Evolutionary conservation across 2,888 invertebrate genomes (phyloP), one percentile per base, ranked within the genome.

Genomic region (Drosophila quasianomalipes): DNA sequence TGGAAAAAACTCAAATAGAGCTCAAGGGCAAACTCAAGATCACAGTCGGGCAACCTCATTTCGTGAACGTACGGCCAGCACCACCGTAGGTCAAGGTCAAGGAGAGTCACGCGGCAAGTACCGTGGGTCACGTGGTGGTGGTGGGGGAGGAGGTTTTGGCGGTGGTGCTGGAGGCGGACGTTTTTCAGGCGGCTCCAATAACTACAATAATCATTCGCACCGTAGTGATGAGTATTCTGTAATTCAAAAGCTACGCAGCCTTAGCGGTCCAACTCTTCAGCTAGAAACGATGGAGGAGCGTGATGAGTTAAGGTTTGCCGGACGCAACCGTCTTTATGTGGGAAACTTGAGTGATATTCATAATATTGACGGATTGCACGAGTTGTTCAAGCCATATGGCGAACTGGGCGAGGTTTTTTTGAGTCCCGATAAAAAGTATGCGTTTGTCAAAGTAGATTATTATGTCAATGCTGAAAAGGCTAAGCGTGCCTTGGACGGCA

Each of bases 371-470:
- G 98, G 99, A 91, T 95, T 99, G 65, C 95, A 95, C 60, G 96
- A 96, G 72, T 92, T 99, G 92, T 99, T 99, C 93, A 95, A 96
- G 68, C 95, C 96, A 31, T 98, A 95, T 93, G 99, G 99, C 30
- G 99, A 99, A 94, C 95, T 97, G 47, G 96, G 97, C 7, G 99
- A 99, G 93, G 94, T 97, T 26, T 99, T 98, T 92, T 94, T 99
- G 19, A 99, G 99, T 92, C 96, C 97, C 70, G 97, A 97, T 66
- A 98, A 99, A 93, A 98, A 98, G 92, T 99, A 99, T 94, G 99
- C 98, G 19, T 99, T 99, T 93, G 96, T 83, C 0, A 93, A 92
- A 76, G 70, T 93, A 19, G 93, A 93, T 93, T 99, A 96, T 90
- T 96, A 98, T 92, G 95, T 95, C 1, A 98, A 97, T 94, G 99